Conservation (phyloP, 2,113 vertebrate genomes). For the Piprites chloris region DNA sequence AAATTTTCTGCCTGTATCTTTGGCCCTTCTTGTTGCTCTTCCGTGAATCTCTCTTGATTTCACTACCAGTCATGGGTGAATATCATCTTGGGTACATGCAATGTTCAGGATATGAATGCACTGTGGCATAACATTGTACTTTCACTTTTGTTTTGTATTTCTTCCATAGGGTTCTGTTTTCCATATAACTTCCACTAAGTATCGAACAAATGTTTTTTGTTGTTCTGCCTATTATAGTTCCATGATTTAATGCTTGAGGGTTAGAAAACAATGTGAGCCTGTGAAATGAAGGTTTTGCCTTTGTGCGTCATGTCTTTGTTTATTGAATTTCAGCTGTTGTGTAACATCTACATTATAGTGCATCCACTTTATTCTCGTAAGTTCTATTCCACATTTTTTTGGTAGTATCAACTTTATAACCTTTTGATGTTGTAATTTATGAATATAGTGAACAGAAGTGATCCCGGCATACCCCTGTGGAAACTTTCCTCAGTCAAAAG, state of each 20-base stretch:
- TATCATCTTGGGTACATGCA: background rate
- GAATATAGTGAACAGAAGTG: background rate
- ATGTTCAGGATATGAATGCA: background rate
- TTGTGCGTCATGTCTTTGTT: background rate
- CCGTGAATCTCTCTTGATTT: background rate
- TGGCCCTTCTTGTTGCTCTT: background rate
- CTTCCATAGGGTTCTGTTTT: background rate
- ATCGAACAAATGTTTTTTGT: background rate
- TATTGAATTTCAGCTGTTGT: background rate
- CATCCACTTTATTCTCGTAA: background rate
- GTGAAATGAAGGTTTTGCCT: background rate
- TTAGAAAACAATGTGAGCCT: background rate
- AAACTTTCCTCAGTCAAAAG: background rate
- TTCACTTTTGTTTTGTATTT: background rate
- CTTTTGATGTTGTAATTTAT: background rate
- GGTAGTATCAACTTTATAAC: background rate
- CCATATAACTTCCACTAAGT: background rate
- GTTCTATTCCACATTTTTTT: background rate
- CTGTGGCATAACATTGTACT: background rate
- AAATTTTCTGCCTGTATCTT: background rate
- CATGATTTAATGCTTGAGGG: background rate
- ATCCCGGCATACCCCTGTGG: background rate
- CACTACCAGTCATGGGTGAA: background rate
- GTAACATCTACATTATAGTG: background rate
- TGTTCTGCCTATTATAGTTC: background rate